A percentile compares a stretch with the other conserved stretches of the same genome.
Conservation (phyloP, 2,888 invertebrate genomes). For the Lasioglossum villosulum region DNA sequence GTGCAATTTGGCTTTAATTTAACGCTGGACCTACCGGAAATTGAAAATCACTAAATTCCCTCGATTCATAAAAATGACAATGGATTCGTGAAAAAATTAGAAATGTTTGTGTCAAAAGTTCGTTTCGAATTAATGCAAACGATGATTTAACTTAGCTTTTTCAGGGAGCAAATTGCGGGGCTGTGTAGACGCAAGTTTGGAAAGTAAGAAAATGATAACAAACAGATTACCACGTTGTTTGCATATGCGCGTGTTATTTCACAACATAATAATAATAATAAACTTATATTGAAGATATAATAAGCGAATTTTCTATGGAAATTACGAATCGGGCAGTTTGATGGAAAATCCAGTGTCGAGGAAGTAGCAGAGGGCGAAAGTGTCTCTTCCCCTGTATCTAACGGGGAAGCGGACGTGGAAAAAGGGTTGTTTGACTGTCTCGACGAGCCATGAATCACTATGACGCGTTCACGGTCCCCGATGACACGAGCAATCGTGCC, state of each 20-base stretch:
- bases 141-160: too few species aligned
- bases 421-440: neutral
- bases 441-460: constrained; percentile 9
- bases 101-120: neutral
- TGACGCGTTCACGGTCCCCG: neutral
- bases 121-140: too few species aligned
- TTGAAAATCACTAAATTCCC: neutral
- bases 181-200: too few species aligned
- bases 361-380: neutral
- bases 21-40: neutral
- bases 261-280: too few species aligned
- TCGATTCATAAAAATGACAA: neutral
- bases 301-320: neutral
- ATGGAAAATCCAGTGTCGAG: neutral
- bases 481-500: constrained; percentile 25
- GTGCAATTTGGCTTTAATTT: neutral
- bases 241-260: too few species aligned
- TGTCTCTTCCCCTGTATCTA: neutral
- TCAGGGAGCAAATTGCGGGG: too few species aligned
- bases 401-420: neutral
- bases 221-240: too few species aligned
- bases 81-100: neutral
- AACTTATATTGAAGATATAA: neutral
- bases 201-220: too few species aligned
- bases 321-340: neutral